A percentile compares a stretch with the other conserved stretches of the same genome.
phyloP scores from a whole-genome alignment of 2,113 vertebrate genomes.

The Thamnophis sirtalis region DNA sequence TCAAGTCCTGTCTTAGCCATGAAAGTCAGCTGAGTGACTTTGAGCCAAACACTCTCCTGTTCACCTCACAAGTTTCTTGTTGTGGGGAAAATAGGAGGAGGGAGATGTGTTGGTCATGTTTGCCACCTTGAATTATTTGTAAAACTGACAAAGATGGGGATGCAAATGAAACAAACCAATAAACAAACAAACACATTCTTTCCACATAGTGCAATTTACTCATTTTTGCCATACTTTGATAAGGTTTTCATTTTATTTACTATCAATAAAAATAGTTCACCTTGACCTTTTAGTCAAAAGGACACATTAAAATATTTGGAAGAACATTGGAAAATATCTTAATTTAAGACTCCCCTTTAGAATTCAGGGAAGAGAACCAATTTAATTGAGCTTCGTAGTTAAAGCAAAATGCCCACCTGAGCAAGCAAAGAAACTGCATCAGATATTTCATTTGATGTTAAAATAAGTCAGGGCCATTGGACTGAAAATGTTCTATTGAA shows the following conservation, averaged over 20 bases:
- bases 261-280: not conserved
- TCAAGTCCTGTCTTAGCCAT: not conserved
- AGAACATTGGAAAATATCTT: not conserved
- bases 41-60: not conserved
- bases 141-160: not conserved
- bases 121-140: not conserved
- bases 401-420: not conserved
- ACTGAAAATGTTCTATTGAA: not conserved
- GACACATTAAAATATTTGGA: not conserved
- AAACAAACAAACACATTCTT: not conserved
- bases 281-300: not conserved
- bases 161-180: not conserved
- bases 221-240: not conserved
- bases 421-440: not conserved
- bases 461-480: not conserved
- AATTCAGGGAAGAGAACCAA: not conserved
- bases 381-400: not conserved
- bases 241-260: not conserved
- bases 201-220: not conserved
- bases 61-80: not conserved
- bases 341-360: not conserved
- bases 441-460: not conserved
- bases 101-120: not conserved
- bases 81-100: not conserved
- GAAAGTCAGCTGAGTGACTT: not conserved